These are phyloP conservation scores for Merodon equestris DNA, from an alignment of 2,888 invertebrate genomes.

Conservation along the genomic window DNA sequence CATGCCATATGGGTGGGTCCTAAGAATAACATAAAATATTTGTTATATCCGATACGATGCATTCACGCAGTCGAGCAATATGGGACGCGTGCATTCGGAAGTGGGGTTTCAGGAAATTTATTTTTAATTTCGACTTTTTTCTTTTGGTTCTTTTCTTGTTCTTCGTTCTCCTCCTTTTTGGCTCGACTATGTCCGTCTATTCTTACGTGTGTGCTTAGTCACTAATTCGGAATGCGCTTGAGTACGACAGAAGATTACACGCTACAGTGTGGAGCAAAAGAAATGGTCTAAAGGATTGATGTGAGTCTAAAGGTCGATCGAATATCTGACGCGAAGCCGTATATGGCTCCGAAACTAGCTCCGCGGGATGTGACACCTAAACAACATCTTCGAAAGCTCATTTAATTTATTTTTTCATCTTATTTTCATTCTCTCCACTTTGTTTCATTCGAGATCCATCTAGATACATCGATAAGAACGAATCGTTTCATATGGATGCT, in stretches of 20 bases:
- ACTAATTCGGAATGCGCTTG: conserved; percentile 61
- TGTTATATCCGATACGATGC: neutral
- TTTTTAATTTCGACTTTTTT: conserved; percentile 17
- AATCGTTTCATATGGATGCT: conserved; percentile 39
- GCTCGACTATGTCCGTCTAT: no score
- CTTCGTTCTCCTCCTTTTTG: conserved; percentile 23
- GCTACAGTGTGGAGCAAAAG: conserved; percentile 26
- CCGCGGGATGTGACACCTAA: conserved; percentile 30
- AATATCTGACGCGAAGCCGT: conserved; percentile 14
- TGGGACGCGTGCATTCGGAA: conserved; percentile 14
- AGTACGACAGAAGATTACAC: conserved; percentile 30
- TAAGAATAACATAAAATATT: no score
- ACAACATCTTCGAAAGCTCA: conserved; percentile 28
- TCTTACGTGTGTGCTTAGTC: conserved; percentile 38
- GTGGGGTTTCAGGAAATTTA: conserved; percentile 35
- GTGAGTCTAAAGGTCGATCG: neutral
- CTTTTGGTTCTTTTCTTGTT: conserved; percentile 13
- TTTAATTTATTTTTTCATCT: neutral
- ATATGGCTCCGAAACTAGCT: conserved; percentile 44
- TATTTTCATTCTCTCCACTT: conserved; percentile 32
- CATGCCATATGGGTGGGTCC: no score
- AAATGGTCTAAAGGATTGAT: neutral
- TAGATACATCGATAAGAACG: conserved; percentile 44
- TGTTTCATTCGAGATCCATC: conserved; percentile 61
- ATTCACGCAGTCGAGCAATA: neutral